Base-by-base conservation (phyloP, 2,888 invertebrate genomes). In the Tridacna gigas region DNA sequence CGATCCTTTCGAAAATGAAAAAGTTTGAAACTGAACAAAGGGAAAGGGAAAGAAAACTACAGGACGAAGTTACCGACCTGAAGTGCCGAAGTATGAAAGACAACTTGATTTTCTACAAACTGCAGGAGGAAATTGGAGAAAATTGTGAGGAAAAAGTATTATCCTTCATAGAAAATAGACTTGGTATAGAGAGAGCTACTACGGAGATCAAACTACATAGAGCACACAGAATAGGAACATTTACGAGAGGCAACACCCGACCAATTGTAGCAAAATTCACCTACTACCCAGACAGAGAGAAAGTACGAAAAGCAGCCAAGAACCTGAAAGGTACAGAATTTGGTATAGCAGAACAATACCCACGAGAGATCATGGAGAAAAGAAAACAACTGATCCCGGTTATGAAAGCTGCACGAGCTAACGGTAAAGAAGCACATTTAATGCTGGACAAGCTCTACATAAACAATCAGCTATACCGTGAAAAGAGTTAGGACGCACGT, bases 211-310 rank as follows among this genome's bases (percentile, higher is more conserved):
- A 75, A 37, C 69, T 86, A 20, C 79, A 80, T 1, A 51, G 78
- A 20, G 83, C 76, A 3, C 83, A 86, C 56, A 28, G 79, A 20
- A 37, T 81, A 18, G 83, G 86, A 11, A 25, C 26, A 15, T 69
- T 45, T 7, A 26, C 25, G 15, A n/a, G 45, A 2, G 73, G 79
- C 20, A 71, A 77, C 22, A 56, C 71, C 2, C n/a, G 83, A 48
- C 83, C 87, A n/a, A 84, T 87, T 13, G 83, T 84, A 9, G 87
- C 82, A 15, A 78, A 80, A 67, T 88, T 85, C 73, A 45, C 81
- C 7, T 83, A 61, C 48, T 74, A 73, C 66, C 75, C 77, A 26
- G 80, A 88, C n/a, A 22, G 77, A 66, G 81, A 81, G 20, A 28
- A n/a, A 26, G 83, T 85, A 0, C 28, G 74, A 20, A 77, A 73